A percentile compares a stretch with the other conserved stretches of the same genome.
phyloP scores from a whole-genome alignment of 2,888 invertebrate species.

The Cybosia mesomella region DNA sequence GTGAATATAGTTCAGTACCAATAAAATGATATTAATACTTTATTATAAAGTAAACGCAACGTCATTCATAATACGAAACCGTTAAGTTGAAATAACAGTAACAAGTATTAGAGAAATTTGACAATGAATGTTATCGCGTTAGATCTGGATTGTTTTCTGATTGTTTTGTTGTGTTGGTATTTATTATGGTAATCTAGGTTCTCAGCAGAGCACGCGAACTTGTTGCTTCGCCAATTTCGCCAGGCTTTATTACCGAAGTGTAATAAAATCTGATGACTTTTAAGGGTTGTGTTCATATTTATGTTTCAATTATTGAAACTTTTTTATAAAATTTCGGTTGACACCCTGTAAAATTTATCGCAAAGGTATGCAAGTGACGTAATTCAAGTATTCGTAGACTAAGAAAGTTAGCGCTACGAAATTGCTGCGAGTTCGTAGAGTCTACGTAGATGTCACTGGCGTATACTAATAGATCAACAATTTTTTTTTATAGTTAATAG shows the following conservation, averaged over 20 bases:
- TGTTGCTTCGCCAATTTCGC: conserved; percentile 71
- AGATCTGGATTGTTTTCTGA: conserved; percentile 56
- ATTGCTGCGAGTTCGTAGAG: background rate
- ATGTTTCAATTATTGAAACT: background rate
- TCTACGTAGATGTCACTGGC: background rate
- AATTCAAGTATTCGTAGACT: background rate
- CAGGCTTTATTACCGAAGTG: conserved; percentile 41
- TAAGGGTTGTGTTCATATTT: conserved; percentile 18
- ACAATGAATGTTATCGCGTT: conserved; percentile 53
- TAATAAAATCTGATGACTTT: conserved; percentile 39
- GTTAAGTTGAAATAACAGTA: background rate
- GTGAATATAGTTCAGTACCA: no score
- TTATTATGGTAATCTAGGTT: conserved; percentile 74
- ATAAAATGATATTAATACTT: no score
- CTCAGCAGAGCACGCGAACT: conserved; percentile 74
- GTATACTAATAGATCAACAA: no score
- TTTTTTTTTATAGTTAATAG: no score
- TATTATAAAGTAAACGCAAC: no score
- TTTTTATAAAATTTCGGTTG: background rate
- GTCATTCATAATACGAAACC: no score
- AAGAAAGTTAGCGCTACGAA: conserved; percentile 1
- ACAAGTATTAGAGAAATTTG: conserved; percentile 42
- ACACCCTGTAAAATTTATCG: background rate
- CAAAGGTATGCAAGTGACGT: background rate
- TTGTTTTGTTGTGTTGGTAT: conserved; percentile 68